These are phyloP conservation scores for Picathartes gymnocephalus DNA, from an alignment of 2,113 vertebrate genomes.

Conservation along the genomic window DNA sequence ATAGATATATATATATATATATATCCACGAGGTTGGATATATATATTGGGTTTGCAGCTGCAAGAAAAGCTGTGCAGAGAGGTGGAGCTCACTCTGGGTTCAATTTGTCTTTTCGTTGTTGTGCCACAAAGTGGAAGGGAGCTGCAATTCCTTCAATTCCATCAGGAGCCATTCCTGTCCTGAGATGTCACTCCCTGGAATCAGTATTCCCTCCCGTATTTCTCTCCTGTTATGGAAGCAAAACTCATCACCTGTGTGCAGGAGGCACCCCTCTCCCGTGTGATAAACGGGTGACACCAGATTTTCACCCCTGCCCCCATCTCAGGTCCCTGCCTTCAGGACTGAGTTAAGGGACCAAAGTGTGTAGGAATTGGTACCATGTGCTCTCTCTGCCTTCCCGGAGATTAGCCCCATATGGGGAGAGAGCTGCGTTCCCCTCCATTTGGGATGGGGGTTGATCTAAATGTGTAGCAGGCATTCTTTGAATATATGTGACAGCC, in stretches of 20 bases:
- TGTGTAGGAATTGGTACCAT: slow-evolving; percentile 65
- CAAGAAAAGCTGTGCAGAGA: not conserved
- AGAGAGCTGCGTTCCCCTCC: slow-evolving; percentile 8
- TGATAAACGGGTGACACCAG: not conserved
- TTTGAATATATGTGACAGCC: slow-evolving; percentile 47
- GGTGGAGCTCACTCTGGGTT: not conserved
- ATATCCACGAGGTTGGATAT: accelerated
- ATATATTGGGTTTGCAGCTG: not conserved
- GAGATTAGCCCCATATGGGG: slow-evolving; percentile 70
- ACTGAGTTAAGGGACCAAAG: slow-evolving; percentile 64
- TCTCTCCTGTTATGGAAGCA: not conserved
- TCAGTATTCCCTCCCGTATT: not conserved
- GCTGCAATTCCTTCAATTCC: not conserved
- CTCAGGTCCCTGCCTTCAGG: slow-evolving; percentile 43
- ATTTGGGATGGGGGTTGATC: slow-evolving; percentile 51
- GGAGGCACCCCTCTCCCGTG: not conserved
- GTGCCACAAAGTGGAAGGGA: not conserved
- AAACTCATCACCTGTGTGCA: not conserved
- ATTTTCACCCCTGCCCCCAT: not conserved
- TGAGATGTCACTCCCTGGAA: not conserved
- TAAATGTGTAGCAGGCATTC: slow-evolving; percentile 65
- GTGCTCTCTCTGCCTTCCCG: slow-evolving; percentile 46
- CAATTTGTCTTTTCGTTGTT: accelerated
- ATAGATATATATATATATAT: no score
- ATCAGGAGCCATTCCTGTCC: not conserved